Evolutionary conservation across 53 echinoderm and acorn worm genomes (phyloP).

Genomic region (Arbacia lixula): DNA sequence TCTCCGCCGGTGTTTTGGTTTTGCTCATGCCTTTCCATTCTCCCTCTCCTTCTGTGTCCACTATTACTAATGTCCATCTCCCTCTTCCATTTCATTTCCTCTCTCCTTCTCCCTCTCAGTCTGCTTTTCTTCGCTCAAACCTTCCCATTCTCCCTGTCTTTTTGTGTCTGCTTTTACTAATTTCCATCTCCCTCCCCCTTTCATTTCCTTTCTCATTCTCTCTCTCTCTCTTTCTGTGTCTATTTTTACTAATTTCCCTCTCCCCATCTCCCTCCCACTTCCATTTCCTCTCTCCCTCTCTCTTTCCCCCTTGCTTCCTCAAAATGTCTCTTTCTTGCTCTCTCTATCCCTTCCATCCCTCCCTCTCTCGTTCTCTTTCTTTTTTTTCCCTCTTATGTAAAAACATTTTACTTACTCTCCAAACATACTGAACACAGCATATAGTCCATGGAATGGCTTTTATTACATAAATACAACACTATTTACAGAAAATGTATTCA

Average conservation of each 20-base stretch:
- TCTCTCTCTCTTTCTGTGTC: not conserved
- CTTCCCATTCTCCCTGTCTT: not conserved
- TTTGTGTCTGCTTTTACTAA: not conserved
- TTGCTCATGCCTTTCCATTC: not conserved
- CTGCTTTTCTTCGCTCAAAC: not conserved
- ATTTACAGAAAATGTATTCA: slow-evolving; percentile 33
- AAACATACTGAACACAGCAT: not conserved
- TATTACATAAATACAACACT: slow-evolving; percentile 28
- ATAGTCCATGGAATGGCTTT: slow-evolving; percentile 34
- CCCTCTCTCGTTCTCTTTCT: not conserved
- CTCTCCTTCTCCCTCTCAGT: not conserved
- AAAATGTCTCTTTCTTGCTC: too few species aligned
- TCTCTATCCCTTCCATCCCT: not conserved
- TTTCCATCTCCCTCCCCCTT: not conserved
- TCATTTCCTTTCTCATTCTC: not conserved
- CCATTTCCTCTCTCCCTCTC: not conserved
- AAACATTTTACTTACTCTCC: not conserved
- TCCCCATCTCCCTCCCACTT: not conserved
- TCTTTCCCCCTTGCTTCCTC: not conserved
- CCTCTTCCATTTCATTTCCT: not conserved
- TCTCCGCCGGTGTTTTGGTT: not conserved
- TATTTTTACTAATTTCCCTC: not conserved
- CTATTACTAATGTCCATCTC: not conserved
- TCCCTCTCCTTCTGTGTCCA: not conserved
- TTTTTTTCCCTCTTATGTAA: not conserved